These are phyloP conservation scores for Lordiphosa stackelbergi DNA, from an alignment of 1,140 invertebrate species.

Conservation along the genomic window DNA sequence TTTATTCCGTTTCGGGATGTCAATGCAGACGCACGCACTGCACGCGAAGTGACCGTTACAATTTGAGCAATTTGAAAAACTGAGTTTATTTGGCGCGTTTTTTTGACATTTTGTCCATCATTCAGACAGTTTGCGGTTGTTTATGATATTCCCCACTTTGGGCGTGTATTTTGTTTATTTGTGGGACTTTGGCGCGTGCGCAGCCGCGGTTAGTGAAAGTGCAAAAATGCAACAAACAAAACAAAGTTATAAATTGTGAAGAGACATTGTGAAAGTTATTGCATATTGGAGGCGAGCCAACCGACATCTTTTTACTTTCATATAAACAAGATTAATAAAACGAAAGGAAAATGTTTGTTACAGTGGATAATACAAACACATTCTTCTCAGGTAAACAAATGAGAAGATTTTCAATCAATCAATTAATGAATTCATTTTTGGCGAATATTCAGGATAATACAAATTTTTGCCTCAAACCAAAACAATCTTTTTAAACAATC, in stretches of 20 bases:
- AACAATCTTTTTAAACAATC: no score
- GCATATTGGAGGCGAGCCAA: background rate
- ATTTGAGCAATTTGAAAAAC: conserved; percentile 30
- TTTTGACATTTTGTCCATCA: conserved; percentile 25
- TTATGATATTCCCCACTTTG: conserved; percentile 31
- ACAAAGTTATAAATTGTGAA: conserved; percentile 31
- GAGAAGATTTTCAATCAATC: background rate
- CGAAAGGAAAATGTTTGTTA: conserved; percentile 67
- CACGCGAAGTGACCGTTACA: conserved; percentile 29
- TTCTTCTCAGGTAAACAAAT: conserved; percentile 71
- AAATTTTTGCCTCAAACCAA: no score
- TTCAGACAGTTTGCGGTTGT: conserved; percentile 24
- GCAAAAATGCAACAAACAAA: conserved; percentile 56
- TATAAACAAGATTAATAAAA: conserved; percentile 3
- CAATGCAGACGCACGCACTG: conserved; percentile 72
- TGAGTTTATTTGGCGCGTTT: conserved; percentile 44
- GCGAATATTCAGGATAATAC: no score
- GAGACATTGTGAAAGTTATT: conserved; percentile 25
- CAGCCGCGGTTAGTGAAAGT: conserved; percentile 63
- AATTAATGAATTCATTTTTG: no score
- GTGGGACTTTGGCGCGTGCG: conserved; percentile 44
- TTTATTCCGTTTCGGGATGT: conserved; percentile 77
- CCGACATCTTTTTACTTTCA: no score
- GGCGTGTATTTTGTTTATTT: conserved; percentile 6
- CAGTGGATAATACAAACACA: conserved; percentile 72